Evolutionary conservation across 2,888 invertebrate species (phyloP).

Genomic region (Nephrotoma appendiculata): DNA sequence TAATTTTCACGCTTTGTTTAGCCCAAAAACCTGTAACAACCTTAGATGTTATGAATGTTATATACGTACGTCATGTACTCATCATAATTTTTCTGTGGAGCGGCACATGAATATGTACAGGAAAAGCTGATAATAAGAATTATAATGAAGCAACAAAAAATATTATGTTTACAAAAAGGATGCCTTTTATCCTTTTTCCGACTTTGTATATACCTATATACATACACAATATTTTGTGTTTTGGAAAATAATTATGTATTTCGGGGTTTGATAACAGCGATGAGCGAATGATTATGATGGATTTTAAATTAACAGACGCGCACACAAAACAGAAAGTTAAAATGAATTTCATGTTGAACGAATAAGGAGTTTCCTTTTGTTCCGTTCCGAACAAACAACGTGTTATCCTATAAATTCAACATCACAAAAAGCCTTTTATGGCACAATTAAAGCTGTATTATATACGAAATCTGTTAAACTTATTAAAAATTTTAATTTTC

Average conservation of each 20-base stretch:
- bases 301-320: neutral
- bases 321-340: neutral
- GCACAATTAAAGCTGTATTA: neutral
- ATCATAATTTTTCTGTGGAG: neutral
- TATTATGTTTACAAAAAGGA: neutral
- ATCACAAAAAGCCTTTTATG: neutral
- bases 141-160: neutral
- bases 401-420: neutral
- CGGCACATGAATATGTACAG: neutral
- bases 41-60: neutral
- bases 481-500: neutral
- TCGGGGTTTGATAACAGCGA: neutral
- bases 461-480: neutral
- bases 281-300: neutral
- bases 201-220: neutral
- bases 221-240: neutral
- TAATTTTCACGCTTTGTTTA: neutral
- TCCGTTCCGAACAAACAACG: no score
- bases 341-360: neutral
- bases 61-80: neutral
- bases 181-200: neutral
- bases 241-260: neutral
- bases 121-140: neutral
- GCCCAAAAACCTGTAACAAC: neutral
- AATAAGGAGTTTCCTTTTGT: neutral